Conservation (phyloP, 2,888 invertebrate genomes). For the Aporophyla nigra region DNA sequence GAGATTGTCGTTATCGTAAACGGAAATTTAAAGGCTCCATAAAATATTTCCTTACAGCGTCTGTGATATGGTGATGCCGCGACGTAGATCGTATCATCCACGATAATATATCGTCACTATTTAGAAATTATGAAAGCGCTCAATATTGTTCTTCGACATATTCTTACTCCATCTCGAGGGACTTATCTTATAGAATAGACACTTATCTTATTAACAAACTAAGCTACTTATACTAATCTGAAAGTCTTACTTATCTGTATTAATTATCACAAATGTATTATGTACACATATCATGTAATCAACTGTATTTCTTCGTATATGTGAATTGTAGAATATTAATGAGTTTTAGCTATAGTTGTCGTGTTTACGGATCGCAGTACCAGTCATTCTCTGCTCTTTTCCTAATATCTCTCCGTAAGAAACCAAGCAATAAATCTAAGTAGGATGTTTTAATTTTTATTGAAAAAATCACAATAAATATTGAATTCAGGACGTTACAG, state of each 20-base stretch:
- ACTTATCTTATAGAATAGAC: neutral
- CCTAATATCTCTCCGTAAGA: too few relatives aligned
- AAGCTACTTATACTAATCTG: slow-evolving; percentile 1
- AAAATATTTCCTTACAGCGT: neutral
- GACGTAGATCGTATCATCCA: neutral
- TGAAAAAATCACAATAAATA: too few relatives aligned
- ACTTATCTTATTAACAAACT: neutral
- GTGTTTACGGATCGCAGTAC: too few relatives aligned
- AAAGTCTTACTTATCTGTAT: slow-evolving; percentile 2
- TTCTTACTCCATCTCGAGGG: neutral
- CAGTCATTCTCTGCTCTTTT: too few relatives aligned
- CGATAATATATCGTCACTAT: neutral
- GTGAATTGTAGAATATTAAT: neutral
- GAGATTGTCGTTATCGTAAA: neutral
- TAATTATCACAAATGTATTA: neutral
- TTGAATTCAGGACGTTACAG: too few relatives aligned
- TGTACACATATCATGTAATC: slow-evolving; percentile 10
- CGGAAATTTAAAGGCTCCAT: neutral
- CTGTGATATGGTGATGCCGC: neutral
- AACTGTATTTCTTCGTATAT: slow-evolving; percentile 1
- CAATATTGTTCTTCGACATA: neutral
- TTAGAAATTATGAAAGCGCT: neutral
- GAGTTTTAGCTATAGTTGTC: slow-evolving; percentile 1
- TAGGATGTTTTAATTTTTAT: too few relatives aligned
- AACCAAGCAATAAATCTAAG: too few relatives aligned